Evolutionary conservation across 1,140 invertebrate genomes (phyloP).

Genomic region (Calosoma granatense): DNA sequence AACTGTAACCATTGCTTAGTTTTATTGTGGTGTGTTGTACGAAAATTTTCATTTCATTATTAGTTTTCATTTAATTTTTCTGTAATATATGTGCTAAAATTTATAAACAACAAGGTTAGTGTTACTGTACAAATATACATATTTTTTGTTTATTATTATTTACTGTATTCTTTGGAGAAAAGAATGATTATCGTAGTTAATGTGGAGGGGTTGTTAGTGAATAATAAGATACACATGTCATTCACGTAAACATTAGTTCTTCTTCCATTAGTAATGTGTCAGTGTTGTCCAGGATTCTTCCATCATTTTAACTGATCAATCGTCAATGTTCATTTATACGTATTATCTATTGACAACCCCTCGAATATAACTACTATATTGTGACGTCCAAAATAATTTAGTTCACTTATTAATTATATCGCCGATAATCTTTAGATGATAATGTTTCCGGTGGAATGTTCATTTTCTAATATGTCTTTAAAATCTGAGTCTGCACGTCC

Average conservation of each 20-base stretch:
- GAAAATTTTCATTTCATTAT: background rate
- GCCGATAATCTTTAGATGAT: slow-evolving; percentile 1
- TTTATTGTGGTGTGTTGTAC: slow-evolving; percentile 4
- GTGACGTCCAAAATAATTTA: slow-evolving; percentile 8
- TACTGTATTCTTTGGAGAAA: background rate
- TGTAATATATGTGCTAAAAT: slow-evolving; percentile 5
- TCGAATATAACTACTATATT: too few species aligned
- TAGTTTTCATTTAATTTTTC: background rate
- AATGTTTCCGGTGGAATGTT: background rate
- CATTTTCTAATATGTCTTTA: background rate
- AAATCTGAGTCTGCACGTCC: background rate
- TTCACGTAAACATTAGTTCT: too few species aligned
- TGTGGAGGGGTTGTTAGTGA: background rate
- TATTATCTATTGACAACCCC: too few species aligned
- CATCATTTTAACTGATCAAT: too few species aligned
- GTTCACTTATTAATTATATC: background rate
- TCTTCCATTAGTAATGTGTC: too few species aligned
- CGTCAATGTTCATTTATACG: too few species aligned
- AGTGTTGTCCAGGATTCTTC: too few species aligned
- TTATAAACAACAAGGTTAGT: slow-evolving; percentile 2
- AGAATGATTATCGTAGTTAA: too few species aligned
- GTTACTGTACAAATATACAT: slow-evolving; percentile 6
- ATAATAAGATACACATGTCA: background rate
- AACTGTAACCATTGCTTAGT: slow-evolving; percentile 4
- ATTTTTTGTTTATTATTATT: background rate